Evolutionary conservation across 2,113 vertebrate genomes (phyloP), one percentile per base, ranked within the genome.

Genomic region (Genyomyrus donnyi): DNA sequence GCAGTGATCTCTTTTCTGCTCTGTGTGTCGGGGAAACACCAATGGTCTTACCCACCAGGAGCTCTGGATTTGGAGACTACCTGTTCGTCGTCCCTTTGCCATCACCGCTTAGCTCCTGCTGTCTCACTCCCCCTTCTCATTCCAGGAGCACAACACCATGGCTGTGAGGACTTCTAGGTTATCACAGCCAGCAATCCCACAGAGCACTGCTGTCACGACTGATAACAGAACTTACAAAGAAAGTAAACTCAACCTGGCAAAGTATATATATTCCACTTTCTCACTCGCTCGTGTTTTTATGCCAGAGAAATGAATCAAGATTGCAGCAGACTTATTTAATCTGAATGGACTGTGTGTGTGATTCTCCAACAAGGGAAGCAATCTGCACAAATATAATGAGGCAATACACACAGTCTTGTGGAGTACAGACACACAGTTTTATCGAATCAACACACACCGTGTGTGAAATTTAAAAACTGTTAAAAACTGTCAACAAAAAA

Each of bases 281-380:
- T 27, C 45, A 86, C 84, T 86, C 31, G 24, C 24, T 87, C 15
- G 1, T 56, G 49, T 87, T 86, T 49, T 85, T 15, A 49, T 86
- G 50, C n/a, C 21, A n/a, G n/a, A 27, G 9, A 86, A 53, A 87
- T 87, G 39, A 87, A 87, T 87, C 85, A 87, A 86, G 45, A 86
- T n/a, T 10, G 46, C 24, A 2, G 7, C 45, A 48, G 21, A 24
- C 13, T 49, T 45, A 48, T 9, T 27, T n/a, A 86, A 86, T 50
- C 45, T 5, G 46, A 86, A 50, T 27, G 46, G 45, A 48, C 74
- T 80, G 74, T 42, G 15, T 39, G 31, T 27, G 5, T 35, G 11
- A 80, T 80, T 80, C 35, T 80, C 35, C 31, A 35, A 80, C 15
- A 19, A 42, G 35, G 74, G 74, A 39, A 80, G 74, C 1, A 3